These are phyloP conservation scores for Onychorhynchus coronatus DNA, from an alignment of 2,113 vertebrate species.

Conservation along the genomic window DNA sequence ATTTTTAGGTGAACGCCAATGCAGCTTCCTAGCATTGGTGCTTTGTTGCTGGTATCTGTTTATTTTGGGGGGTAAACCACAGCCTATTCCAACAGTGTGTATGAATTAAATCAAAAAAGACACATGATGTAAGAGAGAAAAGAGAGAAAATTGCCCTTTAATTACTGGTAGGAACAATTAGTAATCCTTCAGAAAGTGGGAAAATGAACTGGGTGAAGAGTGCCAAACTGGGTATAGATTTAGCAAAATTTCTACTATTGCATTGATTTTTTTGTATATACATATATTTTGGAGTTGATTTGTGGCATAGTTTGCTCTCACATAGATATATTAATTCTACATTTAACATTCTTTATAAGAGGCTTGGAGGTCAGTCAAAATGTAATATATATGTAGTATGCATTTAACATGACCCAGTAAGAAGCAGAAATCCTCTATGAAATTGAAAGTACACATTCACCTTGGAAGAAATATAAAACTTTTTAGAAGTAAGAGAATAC, in stretches of 20 bases:
- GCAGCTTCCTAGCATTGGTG: background rate
- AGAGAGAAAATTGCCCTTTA: background rate
- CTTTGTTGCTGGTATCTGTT: background rate
- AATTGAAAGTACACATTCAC: background rate
- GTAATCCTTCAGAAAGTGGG: background rate
- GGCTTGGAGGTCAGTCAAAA: background rate
- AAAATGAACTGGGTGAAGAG: background rate
- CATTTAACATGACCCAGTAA: background rate
- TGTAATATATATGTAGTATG: background rate
- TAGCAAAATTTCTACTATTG: background rate
- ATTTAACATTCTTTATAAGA: background rate
- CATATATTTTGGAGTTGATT: background rate
- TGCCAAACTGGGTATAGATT: background rate
- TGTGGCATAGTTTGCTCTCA: background rate
- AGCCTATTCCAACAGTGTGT: background rate
- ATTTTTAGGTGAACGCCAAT: background rate
- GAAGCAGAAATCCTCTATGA: background rate
- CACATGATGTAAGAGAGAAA: background rate
- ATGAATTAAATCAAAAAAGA: background rate
- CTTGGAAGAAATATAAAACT: background rate
- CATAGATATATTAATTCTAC: background rate
- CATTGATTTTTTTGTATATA: background rate
- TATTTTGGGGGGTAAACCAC: background rate
- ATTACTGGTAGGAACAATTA: background rate
- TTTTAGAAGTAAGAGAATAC: background rate